These are phyloP conservation scores for Setipinna tenuifilis DNA, from an alignment of 2,797 vertebrate genomes.

Conservation along the genomic window DNA sequence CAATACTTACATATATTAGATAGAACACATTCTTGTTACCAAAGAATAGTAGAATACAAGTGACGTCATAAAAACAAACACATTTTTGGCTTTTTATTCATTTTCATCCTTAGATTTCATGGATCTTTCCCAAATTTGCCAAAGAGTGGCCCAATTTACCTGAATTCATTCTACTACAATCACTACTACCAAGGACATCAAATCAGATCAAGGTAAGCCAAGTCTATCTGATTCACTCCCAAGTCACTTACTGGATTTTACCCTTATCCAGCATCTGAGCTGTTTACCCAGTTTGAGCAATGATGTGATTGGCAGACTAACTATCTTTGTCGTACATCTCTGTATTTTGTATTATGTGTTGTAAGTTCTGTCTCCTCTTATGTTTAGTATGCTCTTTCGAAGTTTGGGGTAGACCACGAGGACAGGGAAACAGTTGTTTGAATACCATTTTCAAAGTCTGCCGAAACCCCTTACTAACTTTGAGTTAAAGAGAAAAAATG, in stretches of 20 bases:
- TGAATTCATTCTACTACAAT: no score
- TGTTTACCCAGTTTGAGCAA: neutral
- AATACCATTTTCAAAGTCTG: neutral
- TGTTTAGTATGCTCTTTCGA: conserved; percentile 2
- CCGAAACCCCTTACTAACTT: neutral
- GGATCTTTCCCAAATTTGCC: no score
- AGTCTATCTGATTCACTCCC: no score
- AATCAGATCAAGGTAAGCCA: no score
- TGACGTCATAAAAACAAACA: no score
- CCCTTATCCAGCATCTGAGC: neutral
- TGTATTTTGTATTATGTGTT: neutral
- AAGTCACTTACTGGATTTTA: neutral
- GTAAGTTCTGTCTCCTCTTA: neutral
- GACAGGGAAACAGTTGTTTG: neutral
- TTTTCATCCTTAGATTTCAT: no score
- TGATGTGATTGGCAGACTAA: neutral
- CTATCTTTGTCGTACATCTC: neutral
- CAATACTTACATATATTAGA: no score
- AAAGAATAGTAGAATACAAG: no score
- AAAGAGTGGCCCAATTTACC: no score
- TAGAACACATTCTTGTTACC: no score
- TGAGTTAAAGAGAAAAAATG: neutral
- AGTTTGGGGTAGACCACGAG: neutral
- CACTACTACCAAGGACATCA: no score
- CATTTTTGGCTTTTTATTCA: no score